phyloP scores from a whole-genome alignment of 2,113 vertebrate species.

The Nannospalax galili region DNA sequence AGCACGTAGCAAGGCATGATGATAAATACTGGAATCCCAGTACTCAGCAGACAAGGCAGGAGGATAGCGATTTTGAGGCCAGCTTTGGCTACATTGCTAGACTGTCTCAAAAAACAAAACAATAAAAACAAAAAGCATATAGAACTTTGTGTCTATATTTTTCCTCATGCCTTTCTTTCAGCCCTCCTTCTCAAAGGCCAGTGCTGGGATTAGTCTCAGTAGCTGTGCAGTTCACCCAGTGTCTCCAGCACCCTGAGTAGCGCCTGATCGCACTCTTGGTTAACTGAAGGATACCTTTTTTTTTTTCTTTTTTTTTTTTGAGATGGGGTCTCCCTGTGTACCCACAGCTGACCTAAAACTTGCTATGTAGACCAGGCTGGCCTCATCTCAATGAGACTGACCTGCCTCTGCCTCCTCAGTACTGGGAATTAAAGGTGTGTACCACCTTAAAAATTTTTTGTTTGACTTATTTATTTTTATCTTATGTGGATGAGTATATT shows the following conservation, averaged over 20 bases:
- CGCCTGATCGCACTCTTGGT: not conserved
- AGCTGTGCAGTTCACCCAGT: not conserved
- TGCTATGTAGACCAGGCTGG: no score
- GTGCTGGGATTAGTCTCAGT: not conserved
- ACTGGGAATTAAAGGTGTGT: no score
- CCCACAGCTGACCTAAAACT: no score
- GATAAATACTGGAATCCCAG: not conserved
- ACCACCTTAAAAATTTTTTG: no score
- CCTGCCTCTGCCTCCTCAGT: no score
- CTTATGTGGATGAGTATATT: no score
- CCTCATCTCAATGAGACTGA: no score
- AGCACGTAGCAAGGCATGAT: not conserved
- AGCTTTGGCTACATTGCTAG: not conserved
- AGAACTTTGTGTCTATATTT: not conserved
- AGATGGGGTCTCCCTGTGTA: no score
- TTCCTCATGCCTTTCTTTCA: not conserved
- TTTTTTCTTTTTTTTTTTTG: no score
- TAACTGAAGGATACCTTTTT: no score
- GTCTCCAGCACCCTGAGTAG: not conserved
- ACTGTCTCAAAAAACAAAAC: not conserved
- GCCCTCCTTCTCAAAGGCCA: not conserved
- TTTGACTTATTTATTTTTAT: no score
- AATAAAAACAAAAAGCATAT: fast-evolving
- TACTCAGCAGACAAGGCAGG: not conserved
- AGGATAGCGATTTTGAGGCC: not conserved